Conservation (phyloP, 2,113 vertebrate species). For the Dendropsophus ebraccatus region DNA sequence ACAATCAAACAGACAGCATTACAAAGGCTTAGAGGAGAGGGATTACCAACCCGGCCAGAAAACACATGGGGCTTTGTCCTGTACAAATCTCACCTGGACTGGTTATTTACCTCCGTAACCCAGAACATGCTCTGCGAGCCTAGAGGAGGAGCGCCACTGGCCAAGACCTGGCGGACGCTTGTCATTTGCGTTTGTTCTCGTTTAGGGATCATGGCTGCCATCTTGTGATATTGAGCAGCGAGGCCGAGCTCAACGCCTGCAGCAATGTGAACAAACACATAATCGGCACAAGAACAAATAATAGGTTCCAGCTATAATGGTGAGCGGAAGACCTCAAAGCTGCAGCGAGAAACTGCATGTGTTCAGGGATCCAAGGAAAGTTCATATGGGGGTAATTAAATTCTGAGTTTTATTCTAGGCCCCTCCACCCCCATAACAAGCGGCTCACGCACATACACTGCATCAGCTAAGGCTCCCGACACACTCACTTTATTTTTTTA, state of each 20-base stretch:
- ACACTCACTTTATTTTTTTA: no score
- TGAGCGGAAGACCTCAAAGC: no score
- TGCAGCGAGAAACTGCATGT: no score
- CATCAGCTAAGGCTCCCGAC: no score
- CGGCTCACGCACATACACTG: no score
- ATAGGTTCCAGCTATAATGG: background rate
- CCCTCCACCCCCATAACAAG: no score
- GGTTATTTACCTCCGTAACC: background rate
- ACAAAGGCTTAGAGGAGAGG: background rate
- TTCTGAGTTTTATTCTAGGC: no score
- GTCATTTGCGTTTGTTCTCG: background rate
- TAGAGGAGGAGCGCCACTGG: background rate
- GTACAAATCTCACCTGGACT: background rate
- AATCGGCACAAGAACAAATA: background rate
- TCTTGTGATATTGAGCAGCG: background rate
- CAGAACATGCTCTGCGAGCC: background rate
- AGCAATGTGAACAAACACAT: background rate
- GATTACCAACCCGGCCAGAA: background rate
- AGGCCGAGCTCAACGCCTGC: background rate
- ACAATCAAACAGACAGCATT: slow-evolving; percentile 10
- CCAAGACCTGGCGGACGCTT: background rate
- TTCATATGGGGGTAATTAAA: no score
- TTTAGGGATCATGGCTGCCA: background rate
- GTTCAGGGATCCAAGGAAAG: no score
- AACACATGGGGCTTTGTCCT: background rate